Conservation (phyloP, 2,113 vertebrate genomes). For the Ancistrus triradiatus region DNA sequence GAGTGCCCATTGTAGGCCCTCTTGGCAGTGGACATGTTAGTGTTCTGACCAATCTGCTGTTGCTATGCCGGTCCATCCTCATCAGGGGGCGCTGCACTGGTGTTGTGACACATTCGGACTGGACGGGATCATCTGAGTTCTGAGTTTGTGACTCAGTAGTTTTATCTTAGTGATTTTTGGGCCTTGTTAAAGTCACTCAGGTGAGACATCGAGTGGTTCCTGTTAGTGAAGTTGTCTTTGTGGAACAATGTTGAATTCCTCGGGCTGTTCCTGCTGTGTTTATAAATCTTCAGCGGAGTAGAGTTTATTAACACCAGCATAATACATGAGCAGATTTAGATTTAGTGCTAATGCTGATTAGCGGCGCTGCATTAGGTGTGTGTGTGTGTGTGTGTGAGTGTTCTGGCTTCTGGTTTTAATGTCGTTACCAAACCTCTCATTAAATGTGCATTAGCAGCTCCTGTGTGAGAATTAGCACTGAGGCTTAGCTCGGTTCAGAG, state of each 20-base stretch:
- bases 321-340: constrained; percentile 1
- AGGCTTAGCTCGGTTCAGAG: background rate
- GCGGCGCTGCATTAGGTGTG: background rate
- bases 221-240: background rate
- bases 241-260: background rate
- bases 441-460: constrained; percentile 27
- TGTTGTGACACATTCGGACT: too few species aligned
- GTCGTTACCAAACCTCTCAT: constrained; percentile 22
- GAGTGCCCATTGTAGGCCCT: too few species aligned
- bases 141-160: too few species aligned
- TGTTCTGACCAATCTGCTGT: too few species aligned
- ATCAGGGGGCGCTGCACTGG: too few species aligned
- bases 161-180: too few species aligned
- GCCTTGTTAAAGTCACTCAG: too few species aligned
- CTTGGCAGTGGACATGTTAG: too few species aligned
- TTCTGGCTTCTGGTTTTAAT: background rate
- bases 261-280: background rate
- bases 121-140: too few species aligned
- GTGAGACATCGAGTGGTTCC: too few species aligned
- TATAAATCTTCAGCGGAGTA: background rate
- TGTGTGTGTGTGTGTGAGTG: background rate
- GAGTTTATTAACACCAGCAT: background rate
- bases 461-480: background rate
- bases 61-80: too few species aligned
- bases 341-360: background rate